Conservation (phyloP, 2,797 vertebrate species). For the Fundulus diaphanus region DNA sequence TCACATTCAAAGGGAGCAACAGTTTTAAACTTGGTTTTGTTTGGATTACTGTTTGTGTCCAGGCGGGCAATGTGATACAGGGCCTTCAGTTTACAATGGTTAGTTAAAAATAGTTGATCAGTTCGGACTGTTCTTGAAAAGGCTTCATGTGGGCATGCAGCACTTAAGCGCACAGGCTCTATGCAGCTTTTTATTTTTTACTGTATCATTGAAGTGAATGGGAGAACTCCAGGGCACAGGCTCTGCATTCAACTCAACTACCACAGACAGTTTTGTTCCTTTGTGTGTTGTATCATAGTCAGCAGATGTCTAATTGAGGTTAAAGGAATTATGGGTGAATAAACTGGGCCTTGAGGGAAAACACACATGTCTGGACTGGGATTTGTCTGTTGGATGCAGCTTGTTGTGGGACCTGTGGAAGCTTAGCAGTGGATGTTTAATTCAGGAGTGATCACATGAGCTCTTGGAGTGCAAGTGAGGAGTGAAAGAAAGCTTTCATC, state of each 20-base stretch:
- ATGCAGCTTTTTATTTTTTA: constrained; percentile 30
- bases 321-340: constrained; percentile 77
- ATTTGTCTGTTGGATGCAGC: constrained; percentile 52
- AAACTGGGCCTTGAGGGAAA: constrained; percentile 67
- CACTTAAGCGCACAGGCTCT: constrained; percentile 23
- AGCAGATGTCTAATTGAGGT: constrained; percentile 78
- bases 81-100: constrained; percentile 10
- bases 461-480: constrained; percentile 36
- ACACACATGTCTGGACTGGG: constrained; percentile 52
- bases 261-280: constrained; percentile 53
- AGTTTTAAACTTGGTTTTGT: constrained; percentile 30
- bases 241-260: constrained; percentile 52
- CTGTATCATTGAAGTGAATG: constrained; percentile 35
- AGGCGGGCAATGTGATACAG: constrained; percentile 21
- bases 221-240: constrained; percentile 48
- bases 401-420: constrained; percentile 41
- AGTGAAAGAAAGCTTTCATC: constrained; percentile 38
- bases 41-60: constrained; percentile 20
- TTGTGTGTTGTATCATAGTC: constrained; percentile 66
- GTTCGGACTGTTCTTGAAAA: constrained; percentile 31
- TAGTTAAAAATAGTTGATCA: constrained; percentile 38
- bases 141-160: constrained; percentile 12
- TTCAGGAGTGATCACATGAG: constrained; percentile 52
- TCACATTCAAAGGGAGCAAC: constrained; percentile 10
- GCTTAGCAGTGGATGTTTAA: constrained; percentile 63